Percentiles rank a stretch among this genome's conserved stretches.
These are phyloP conservation scores for Avahi laniger DNA, from an alignment of 2,797 vertebrate species.

Conservation along the genomic window DNA sequence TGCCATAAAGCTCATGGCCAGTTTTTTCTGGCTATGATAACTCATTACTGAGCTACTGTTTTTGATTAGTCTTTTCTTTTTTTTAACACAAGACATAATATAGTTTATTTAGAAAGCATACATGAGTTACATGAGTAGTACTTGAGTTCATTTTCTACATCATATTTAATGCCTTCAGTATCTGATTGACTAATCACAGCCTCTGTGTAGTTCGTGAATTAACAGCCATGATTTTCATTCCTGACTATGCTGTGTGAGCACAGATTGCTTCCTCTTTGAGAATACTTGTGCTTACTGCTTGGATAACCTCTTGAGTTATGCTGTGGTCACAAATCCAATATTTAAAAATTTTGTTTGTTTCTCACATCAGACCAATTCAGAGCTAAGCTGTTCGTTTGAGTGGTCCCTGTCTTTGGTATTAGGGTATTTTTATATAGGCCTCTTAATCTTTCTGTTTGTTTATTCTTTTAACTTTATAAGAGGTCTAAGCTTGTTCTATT, in stretches of 20 bases:
- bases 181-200: neutral
- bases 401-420: neutral
- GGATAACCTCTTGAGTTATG: neutral
- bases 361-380: neutral
- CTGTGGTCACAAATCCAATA: neutral
- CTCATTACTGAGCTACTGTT: neutral
- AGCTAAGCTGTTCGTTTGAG: neutral
- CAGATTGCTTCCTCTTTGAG: neutral
- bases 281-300: neutral
- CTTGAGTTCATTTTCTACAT: neutral
- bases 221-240: neutral
- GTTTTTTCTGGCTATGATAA: neutral
- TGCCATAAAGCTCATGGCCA: neutral
- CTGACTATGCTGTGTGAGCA: neutral
- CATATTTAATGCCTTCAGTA: neutral
- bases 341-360: neutral
- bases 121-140: neutral
- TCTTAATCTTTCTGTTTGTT: neutral
- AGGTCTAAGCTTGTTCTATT: neutral
- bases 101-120: neutral
- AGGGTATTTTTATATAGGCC: neutral
- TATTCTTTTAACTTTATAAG: neutral
- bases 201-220: neutral
- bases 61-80: conserved; percentile 25
- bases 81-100: neutral